Conservation (phyloP, 1,140 invertebrate species). For the Lanistes nyassanus region DNA sequence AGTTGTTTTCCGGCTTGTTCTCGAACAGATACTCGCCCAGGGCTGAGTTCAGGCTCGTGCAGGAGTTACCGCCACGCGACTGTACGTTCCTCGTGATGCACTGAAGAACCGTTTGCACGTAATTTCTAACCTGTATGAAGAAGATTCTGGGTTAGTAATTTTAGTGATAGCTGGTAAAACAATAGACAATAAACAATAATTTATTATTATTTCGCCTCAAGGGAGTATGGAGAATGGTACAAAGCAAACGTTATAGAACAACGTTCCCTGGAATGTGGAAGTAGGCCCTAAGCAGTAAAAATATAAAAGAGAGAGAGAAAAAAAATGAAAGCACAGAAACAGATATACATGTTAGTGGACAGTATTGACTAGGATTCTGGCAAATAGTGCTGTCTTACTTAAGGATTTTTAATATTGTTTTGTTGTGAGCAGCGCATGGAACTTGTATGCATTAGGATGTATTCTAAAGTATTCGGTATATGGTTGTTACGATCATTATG, state of each 20-base stretch:
- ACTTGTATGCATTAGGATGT: no score
- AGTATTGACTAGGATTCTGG: no score
- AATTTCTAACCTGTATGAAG: not conserved
- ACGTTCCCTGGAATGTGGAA: not conserved
- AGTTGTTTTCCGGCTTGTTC: slow-evolving; percentile 1
- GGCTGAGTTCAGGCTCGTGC: not conserved
- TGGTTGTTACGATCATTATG: no score
- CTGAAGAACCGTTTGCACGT: not conserved
- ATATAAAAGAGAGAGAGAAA: slow-evolving; percentile 4
- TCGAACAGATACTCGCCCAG: slow-evolving; percentile 1
- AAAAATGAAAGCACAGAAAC: not conserved
- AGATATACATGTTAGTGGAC: no score
- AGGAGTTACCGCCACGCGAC: not conserved
- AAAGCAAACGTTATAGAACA: not conserved
- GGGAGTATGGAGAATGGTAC: no score
- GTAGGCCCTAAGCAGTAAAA: not conserved
- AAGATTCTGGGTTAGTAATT: not conserved
- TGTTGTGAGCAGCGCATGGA: no score
- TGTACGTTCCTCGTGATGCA: not conserved
- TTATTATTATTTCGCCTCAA: not conserved
- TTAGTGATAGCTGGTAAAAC: not conserved
- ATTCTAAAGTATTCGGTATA: no score
- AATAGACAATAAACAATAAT: not conserved
- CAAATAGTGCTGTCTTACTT: no score
- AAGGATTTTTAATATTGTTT: not conserved